Evolutionary conservation across 2,113 vertebrate genomes (phyloP).

Genomic region (Macrotus californicus): DNA sequence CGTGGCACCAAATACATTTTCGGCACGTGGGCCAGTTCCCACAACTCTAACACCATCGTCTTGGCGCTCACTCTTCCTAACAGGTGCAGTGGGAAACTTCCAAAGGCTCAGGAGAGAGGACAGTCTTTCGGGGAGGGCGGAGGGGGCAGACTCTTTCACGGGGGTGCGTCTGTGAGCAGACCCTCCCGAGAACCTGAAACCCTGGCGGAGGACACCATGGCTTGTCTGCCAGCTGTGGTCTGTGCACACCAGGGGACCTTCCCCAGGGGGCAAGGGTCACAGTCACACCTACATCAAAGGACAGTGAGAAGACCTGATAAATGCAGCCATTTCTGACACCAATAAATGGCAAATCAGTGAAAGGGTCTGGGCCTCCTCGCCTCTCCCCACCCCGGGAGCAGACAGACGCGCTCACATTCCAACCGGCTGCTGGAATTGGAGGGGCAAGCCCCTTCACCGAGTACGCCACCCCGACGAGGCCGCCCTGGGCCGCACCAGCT

Average conservation of each 20-base stretch:
- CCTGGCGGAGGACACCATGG: neutral
- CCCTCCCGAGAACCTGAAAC: neutral
- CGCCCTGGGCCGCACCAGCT: accelerated
- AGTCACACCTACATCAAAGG: neutral
- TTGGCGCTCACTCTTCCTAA: accelerated
- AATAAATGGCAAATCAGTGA: conserved; percentile 28
- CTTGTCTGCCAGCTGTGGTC: neutral
- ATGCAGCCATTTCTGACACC: neutral
- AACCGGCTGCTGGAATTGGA: too few species aligned
- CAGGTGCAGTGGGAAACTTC: neutral
- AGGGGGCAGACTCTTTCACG: neutral
- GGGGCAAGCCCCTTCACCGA: neutral
- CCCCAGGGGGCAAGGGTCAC: neutral
- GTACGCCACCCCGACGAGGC: accelerated
- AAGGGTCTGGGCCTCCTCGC: neutral
- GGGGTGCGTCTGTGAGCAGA: neutral
- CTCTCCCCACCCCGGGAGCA: neutral
- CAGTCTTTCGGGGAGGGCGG: neutral
- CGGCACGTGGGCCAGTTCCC: too few species aligned
- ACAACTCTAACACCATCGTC: accelerated
- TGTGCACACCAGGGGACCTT: neutral
- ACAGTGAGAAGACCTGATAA: conserved; percentile 17
- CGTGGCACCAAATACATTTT: accelerated
- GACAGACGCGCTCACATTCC: neutral
- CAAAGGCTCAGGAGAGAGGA: neutral